Evolutionary conservation across 1,140 invertebrate genomes (phyloP).

Genomic region (Nylanderia fulva): DNA sequence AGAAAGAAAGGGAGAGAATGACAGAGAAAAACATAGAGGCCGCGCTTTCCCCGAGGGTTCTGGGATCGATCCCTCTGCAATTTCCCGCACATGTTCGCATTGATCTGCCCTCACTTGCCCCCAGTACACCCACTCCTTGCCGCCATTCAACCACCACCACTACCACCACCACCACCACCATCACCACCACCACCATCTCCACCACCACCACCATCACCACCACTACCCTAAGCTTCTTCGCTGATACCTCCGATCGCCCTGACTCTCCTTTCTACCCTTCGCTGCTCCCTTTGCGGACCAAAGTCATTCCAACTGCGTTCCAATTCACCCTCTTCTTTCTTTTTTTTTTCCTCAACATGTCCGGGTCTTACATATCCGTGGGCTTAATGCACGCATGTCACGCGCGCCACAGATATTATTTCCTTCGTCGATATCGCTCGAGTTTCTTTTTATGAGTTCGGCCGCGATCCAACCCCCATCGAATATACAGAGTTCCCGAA

Average conservation of each 20-base stretch:
- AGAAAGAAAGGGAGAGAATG: constrained; percentile 40
- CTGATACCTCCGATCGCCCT: constrained; percentile 63
- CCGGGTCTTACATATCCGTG: constrained; percentile 43
- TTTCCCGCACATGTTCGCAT: constrained; percentile 86
- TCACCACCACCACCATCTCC: constrained; percentile 35
- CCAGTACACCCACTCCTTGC: constrained; percentile 77
- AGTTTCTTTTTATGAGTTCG: constrained; percentile 47
- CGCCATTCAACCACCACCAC: constrained; percentile 57
- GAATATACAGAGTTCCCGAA: not conserved
- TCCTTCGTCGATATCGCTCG: constrained; percentile 29
- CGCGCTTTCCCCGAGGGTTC: constrained; percentile 79
- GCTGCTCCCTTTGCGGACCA: constrained; percentile 67
- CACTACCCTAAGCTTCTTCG: constrained; percentile 70
- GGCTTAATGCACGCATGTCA: constrained; percentile 47
- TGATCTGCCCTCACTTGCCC: constrained; percentile 84
- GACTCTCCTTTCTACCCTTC: constrained; percentile 41
- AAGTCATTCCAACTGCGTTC: constrained; percentile 77
- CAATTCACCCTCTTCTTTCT: constrained; percentile 72
- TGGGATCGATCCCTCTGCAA: constrained; percentile 85
- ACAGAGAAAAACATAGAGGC: constrained; percentile 69
- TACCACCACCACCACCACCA: constrained; percentile 39
- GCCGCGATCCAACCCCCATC: not conserved
- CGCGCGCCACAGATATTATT: constrained; percentile 56
- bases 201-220: constrained; percentile 40
- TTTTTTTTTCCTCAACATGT: constrained; percentile 71